Evolutionary conservation across 2,888 invertebrate genomes (phyloP).

Genomic region (Coenonympha arcania): DNA sequence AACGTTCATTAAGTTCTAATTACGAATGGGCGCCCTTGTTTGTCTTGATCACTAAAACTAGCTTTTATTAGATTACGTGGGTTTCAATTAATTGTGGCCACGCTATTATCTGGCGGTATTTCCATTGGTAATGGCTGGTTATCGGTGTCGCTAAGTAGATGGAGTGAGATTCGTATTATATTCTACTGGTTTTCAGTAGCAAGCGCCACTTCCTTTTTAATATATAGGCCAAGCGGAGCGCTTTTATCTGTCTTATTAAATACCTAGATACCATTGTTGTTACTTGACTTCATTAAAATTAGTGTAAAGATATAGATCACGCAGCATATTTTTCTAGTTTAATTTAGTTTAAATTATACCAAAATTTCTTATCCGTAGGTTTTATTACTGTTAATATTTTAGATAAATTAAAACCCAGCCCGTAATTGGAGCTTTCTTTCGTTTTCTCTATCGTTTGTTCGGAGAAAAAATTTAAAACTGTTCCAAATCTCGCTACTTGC

Average conservation of each 20-base stretch:
- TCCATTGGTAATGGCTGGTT: constrained; percentile 65
- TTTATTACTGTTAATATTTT: too few species aligned
- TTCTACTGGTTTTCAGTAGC: constrained; percentile 44
- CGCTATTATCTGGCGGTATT: constrained; percentile 64
- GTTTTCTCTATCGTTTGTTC: too few species aligned
- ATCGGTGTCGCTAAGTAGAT: constrained; percentile 68
- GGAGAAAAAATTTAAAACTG: too few species aligned
- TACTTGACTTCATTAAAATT: constrained; percentile 22
- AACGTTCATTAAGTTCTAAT: constrained; percentile 74
- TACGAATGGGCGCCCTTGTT: constrained; percentile 72
- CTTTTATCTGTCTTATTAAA: constrained; percentile 36
- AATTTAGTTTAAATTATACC: neutral
- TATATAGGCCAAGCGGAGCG: constrained; percentile 30
- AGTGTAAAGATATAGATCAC: constrained; percentile 1
- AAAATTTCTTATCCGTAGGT: neutral
- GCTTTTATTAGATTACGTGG: constrained; percentile 74
- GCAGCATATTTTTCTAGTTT: neutral
- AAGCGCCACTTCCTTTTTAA: constrained; percentile 43
- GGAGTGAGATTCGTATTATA: constrained; percentile 60
- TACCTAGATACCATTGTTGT: constrained; percentile 25
- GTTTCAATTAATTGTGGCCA: constrained; percentile 72
- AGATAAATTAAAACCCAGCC: too few species aligned
- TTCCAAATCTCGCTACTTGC: too few species aligned
- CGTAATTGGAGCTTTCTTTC: too few species aligned
- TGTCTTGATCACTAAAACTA: constrained; percentile 71